Conservation (phyloP, 2,113 vertebrate species). For the Malurus elegans region DNA sequence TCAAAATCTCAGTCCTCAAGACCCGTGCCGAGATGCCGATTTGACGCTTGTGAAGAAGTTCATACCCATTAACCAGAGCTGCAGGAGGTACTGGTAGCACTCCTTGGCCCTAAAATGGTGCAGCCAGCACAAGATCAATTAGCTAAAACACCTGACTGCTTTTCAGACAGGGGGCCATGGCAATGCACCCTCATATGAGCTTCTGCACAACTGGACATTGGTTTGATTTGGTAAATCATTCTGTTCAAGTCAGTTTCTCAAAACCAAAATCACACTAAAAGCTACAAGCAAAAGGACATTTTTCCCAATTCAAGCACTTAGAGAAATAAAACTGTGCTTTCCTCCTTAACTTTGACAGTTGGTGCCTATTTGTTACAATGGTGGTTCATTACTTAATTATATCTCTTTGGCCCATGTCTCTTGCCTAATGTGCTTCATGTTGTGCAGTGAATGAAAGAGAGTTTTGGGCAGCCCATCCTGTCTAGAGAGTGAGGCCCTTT, state of each 20-base stretch:
- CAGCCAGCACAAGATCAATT: neutral
- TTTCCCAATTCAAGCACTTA: neutral
- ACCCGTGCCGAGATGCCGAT: neutral
- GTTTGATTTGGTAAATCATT: neutral
- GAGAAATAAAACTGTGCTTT: neutral
- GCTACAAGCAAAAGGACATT: neutral
- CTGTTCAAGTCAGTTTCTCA: neutral
- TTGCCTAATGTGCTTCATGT: neutral
- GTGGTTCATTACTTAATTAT: neutral
- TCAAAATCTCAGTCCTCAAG: neutral
- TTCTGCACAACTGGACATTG: neutral
- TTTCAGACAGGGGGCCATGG: rapidly evolving
- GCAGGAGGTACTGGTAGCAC: neutral
- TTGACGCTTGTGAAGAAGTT: neutral
- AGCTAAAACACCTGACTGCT: rapidly evolving
- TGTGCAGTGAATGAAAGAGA: neutral
- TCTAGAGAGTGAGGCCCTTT: neutral
- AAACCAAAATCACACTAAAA: neutral
- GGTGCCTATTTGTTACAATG: neutral
- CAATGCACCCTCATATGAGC: neutral
- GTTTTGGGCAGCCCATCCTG: neutral
- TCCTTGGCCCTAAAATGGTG: neutral
- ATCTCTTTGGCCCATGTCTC: neutral
- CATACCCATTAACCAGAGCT: neutral
- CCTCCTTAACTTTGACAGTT: neutral